These are phyloP conservation scores for Molossus alvarezi DNA, from an alignment of 2,797 vertebrate species.

Conservation along the genomic window DNA sequence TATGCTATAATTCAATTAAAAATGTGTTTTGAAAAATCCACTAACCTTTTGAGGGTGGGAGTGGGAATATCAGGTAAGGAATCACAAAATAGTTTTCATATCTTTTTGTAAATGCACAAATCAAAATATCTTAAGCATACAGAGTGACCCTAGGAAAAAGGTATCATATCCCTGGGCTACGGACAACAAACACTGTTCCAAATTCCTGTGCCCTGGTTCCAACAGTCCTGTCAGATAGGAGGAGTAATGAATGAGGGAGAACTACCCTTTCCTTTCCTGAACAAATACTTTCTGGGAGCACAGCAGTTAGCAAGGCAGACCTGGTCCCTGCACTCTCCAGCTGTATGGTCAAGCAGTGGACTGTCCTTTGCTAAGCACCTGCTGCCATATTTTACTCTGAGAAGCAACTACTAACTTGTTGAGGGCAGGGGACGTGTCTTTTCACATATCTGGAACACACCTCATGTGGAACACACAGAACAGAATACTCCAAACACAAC, in stretches of 20 bases:
- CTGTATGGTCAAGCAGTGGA: not conserved
- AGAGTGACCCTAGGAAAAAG: conserved; percentile 1
- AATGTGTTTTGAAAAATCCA: not conserved
- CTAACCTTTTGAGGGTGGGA: not conserved
- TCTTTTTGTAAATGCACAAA: not conserved
- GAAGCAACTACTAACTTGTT: not conserved
- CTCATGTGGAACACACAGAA: not conserved
- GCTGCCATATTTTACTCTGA: conserved; percentile 16
- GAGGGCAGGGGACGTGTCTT: not conserved
- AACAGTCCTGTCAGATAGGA: not conserved
- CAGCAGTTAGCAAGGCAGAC: not conserved
- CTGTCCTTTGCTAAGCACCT: not conserved
- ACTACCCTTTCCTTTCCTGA: not conserved
- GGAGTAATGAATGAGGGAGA: not conserved
- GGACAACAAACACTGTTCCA: not conserved
- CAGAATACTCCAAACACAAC: not conserved
- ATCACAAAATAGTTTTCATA: not conserved
- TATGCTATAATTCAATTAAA: not conserved
- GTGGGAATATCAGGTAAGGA: not conserved
- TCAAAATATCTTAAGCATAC: not conserved
- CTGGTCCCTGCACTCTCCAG: not conserved
- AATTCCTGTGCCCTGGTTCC: not conserved
- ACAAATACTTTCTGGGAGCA: not conserved
- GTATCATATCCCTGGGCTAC: not conserved
- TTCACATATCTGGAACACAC: not conserved